Conservation (phyloP, 2,797 vertebrate species). For the Enteromius radiatus region DNA sequence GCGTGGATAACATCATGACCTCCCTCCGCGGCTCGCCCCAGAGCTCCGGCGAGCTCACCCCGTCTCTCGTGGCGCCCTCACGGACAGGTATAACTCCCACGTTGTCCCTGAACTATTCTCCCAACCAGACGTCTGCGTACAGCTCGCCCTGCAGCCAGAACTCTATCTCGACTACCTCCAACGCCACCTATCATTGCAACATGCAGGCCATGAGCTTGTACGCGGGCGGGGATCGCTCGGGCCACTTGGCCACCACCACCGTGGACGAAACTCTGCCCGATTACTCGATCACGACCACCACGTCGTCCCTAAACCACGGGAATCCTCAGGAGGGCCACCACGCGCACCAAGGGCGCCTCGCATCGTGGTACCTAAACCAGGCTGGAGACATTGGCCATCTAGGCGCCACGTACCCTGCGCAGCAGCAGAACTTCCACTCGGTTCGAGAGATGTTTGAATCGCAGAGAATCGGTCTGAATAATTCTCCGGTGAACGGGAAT, state of each 20-base stretch:
- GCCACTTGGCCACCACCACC: constrained; percentile 80
- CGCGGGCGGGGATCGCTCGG: constrained; percentile 83
- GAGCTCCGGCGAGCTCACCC: constrained; percentile 79
- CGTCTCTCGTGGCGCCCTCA: constrained; percentile 77
- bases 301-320: constrained; percentile 79
- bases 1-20: constrained; percentile 98
- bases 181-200: constrained; percentile 93
- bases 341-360: constrained; percentile 87
- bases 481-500: constrained; percentile 90
- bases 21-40: constrained; percentile 91
- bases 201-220: constrained; percentile 98
- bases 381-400: constrained; percentile 89
- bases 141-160: constrained; percentile 90
- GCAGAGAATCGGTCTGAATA: constrained; percentile 90
- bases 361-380: constrained; percentile 98
- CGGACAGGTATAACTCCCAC: constrained; percentile 83
- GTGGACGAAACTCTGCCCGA: constrained; percentile 91
- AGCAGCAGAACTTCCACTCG: constrained; percentile 95
- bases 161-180: constrained; percentile 82
- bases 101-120: constrained; percentile 84
- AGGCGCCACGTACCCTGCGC: constrained; percentile 85
- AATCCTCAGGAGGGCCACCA: constrained; percentile 87
- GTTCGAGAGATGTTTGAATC: constrained; percentile 95
- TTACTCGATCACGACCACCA: constrained; percentile 85
- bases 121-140: constrained; percentile 86